Conservation (phyloP, 1,140 invertebrate species). For the Drosophila lacertosa region DNA sequence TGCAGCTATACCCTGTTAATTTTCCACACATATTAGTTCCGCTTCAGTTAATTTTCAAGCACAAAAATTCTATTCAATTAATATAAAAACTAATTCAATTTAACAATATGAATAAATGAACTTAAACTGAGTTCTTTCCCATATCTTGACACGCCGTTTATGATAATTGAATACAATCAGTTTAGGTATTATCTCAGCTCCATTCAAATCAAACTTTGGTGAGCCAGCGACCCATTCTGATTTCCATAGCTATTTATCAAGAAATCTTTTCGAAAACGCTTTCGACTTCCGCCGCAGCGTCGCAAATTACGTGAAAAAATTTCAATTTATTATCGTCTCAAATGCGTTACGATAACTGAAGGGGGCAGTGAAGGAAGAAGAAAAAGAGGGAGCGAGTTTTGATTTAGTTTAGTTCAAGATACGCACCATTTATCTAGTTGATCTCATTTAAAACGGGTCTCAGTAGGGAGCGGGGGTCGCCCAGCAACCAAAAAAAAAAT, state of each 20-base stretch:
- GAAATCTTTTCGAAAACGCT: slow-evolving; percentile 13
- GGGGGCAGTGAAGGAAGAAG: background rate
- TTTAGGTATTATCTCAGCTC: background rate
- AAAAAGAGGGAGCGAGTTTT: slow-evolving; percentile 1
- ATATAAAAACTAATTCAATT: too few relatives aligned
- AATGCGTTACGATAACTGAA: background rate
- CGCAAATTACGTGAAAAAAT: slow-evolving; percentile 35
- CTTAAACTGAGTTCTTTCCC: too few relatives aligned
- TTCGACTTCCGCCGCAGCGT: slow-evolving; percentile 31
- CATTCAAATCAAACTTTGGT: background rate
- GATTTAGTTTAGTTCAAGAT: slow-evolving; percentile 54
- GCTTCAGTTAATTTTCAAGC: too few relatives aligned
- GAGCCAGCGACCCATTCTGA: slow-evolving; percentile 1
- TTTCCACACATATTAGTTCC: too few relatives aligned
- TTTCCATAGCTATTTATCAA: slow-evolving; percentile 28
- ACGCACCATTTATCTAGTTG: slow-evolving; percentile 80
- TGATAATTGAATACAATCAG: background rate
- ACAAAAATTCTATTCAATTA: too few relatives aligned
- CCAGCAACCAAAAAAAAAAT: slow-evolving; percentile 42
- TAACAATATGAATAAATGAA: too few relatives aligned
- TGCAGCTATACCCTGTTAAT: too few relatives aligned
- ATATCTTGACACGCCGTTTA: too few relatives aligned
- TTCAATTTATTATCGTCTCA: slow-evolving; percentile 39
- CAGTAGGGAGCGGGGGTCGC: slow-evolving; percentile 39
- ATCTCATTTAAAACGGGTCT: slow-evolving; percentile 76